Conservation (phyloP, 2,888 invertebrate genomes). For the Synanthedon vespiformis region DNA sequence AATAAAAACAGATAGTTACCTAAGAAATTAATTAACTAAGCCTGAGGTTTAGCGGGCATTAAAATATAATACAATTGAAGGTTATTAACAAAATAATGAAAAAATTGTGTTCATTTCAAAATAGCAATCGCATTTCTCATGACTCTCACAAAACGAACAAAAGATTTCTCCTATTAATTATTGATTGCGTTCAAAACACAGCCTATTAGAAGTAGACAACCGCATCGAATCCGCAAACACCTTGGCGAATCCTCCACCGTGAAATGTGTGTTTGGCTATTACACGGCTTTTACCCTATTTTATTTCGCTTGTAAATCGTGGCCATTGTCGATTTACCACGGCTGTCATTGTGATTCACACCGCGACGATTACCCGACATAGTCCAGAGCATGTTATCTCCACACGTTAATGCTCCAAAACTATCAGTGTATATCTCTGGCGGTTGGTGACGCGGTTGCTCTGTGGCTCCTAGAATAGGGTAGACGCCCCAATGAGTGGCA, state of each 20-base stretch:
- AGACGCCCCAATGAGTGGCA: slow-evolving; percentile 40
- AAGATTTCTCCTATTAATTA: neutral
- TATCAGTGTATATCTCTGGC: neutral
- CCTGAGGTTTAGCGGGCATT: too few relatives aligned
- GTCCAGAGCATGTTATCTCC: slow-evolving; percentile 17
- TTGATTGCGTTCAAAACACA: neutral
- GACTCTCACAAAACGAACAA: neutral
- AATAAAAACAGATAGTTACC: too few relatives aligned
- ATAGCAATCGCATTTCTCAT: neutral
- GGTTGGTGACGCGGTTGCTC: slow-evolving; percentile 13
- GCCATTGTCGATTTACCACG: slow-evolving; percentile 57
- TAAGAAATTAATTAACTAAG: too few relatives aligned
- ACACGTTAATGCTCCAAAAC: neutral
- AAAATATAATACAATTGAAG: too few relatives aligned
- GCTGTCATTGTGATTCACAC: slow-evolving; percentile 45
- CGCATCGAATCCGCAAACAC: slow-evolving; percentile 27
- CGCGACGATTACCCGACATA: slow-evolving; percentile 16
- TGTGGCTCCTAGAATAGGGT: slow-evolving; percentile 34
- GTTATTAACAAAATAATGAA: too few relatives aligned
- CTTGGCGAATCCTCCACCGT: slow-evolving; percentile 41
- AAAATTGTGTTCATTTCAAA: too few relatives aligned
- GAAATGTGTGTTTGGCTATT: slow-evolving; percentile 64
- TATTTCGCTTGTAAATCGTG: slow-evolving; percentile 61
- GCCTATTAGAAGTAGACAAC: neutral
- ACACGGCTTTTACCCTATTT: slow-evolving; percentile 57